These are phyloP conservation scores for Antheraea yamamai DNA, from an alignment of 2,888 invertebrate genomes.

Conservation along the genomic window DNA sequence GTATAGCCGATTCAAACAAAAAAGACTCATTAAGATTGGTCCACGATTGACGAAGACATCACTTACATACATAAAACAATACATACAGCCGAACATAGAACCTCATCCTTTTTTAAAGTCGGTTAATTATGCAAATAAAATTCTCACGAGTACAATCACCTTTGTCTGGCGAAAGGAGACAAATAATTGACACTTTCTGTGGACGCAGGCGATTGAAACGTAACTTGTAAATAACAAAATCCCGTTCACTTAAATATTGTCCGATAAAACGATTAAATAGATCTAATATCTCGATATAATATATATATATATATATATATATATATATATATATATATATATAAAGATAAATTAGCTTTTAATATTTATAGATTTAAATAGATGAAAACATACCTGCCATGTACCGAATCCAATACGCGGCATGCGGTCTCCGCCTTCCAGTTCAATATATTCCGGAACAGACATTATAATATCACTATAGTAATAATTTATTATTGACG, in stretches of 20 bases:
- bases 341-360: neutral
- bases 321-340: too few relatives aligned
- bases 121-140: slow-evolving; percentile 12
- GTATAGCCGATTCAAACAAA: too few relatives aligned
- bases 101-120: too few relatives aligned
- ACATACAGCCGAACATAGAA: too few relatives aligned
- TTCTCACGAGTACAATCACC: slow-evolving; percentile 31
- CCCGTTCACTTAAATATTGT: neutral
- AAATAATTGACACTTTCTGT: neutral
- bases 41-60: too few relatives aligned
- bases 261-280: neutral
- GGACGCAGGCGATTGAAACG: neutral
- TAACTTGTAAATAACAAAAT: neutral
- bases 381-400: slow-evolving; percentile 85
- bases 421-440: slow-evolving; percentile 83
- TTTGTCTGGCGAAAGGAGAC: slow-evolving; percentile 13
- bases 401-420: slow-evolving; percentile 90
- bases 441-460: slow-evolving; percentile 55
- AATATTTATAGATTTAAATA: neutral
- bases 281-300: neutral
- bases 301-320: too few relatives aligned
- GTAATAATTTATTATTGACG: slow-evolving; percentile 24
- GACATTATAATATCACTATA: slow-evolving; percentile 47
- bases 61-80: too few relatives aligned
- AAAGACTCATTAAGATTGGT: too few relatives aligned